These are phyloP conservation scores for Ctena decussata DNA, from an alignment of 2,888 invertebrate genomes.

Conservation along the genomic window DNA sequence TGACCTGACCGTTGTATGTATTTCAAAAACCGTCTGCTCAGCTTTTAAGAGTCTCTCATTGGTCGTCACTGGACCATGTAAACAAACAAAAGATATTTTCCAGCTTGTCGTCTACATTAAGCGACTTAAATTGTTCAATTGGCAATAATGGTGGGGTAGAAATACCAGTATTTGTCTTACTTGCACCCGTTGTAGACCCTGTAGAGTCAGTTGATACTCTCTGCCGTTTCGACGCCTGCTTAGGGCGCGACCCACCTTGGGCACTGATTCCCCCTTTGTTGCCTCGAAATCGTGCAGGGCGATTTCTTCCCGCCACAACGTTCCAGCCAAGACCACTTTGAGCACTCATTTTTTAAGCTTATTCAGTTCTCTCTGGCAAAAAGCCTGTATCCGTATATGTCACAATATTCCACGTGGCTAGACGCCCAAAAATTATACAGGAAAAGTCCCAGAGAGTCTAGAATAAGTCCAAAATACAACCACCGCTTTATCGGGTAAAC, in stretches of 20 bases:
- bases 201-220: background rate
- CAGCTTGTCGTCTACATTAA: too few species aligned
- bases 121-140: background rate
- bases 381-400: background rate
- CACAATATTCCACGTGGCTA: background rate
- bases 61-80: background rate
- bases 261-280: background rate
- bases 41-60: background rate
- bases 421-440: background rate
- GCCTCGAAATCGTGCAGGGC: background rate
- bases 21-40: background rate
- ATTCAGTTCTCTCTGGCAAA: background rate
- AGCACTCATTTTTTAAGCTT: background rate
- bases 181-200: background rate
- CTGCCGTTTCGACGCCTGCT: background rate
- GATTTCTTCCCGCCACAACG: background rate
- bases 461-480: background rate
- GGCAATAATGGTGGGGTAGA: background rate
- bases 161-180: background rate
- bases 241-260: background rate
- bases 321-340: background rate
- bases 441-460: background rate
- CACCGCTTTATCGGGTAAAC: background rate
- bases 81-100: background rate
- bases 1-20: background rate